Percentiles rank a stretch among this genome's conserved stretches.
These are phyloP conservation scores for Vireo griseus DNA, from an alignment of 2,797 vertebrate species.

Conservation along the genomic window DNA sequence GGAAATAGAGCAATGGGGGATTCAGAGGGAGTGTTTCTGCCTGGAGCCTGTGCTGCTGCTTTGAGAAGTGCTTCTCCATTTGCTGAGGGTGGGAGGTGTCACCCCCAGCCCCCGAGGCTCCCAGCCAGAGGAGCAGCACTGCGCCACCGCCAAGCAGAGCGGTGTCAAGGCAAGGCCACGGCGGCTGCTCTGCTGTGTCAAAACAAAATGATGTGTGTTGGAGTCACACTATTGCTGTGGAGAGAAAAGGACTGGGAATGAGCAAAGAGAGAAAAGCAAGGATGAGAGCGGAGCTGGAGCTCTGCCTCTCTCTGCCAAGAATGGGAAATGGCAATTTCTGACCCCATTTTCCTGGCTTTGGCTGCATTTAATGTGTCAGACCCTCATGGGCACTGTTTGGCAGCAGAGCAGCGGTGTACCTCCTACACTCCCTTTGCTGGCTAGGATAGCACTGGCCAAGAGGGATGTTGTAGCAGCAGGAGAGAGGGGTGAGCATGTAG, in stretches of 20 bases:
- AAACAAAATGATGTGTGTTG: conserved; percentile 17
- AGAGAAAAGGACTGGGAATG: conserved; percentile 39
- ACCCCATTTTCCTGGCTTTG: background rate
- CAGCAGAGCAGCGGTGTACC: background rate
- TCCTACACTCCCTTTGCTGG: background rate
- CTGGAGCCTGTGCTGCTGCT: background rate
- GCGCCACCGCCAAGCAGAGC: background rate
- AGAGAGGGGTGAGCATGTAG: background rate
- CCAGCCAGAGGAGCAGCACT: background rate
- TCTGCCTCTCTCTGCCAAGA: background rate
- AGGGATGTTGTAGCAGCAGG: background rate
- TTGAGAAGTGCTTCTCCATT: background rate
- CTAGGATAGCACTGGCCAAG: background rate
- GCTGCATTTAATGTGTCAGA: background rate
- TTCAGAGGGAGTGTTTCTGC: background rate
- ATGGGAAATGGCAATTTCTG: background rate
- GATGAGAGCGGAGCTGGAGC: background rate
- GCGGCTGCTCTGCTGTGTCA: conserved; percentile 8
- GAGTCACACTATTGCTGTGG: background rate
- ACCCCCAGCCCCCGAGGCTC: background rate
- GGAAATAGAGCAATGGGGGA: background rate
- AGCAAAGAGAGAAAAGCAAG: conserved; percentile 1
- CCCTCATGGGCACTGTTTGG: background rate
- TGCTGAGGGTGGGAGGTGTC: background rate
- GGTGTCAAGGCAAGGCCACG: background rate